phyloP scores from a whole-genome alignment of 2,113 vertebrate species.

The Osmerus mordax region DNA sequence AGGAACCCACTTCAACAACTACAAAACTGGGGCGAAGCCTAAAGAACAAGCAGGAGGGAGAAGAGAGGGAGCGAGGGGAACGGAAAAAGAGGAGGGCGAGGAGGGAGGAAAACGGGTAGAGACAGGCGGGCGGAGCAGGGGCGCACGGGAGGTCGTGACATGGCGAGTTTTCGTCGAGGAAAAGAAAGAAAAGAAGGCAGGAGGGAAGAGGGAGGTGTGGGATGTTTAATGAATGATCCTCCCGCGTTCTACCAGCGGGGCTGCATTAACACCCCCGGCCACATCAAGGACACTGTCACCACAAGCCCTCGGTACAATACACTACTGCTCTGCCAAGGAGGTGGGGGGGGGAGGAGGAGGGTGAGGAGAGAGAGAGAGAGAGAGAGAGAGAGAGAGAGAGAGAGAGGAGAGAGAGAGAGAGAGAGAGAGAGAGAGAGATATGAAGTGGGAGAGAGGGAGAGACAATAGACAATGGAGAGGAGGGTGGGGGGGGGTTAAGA shows the following conservation, averaged over 20 bases:
- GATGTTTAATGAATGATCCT: neutral
- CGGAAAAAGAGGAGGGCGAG: constrained; percentile 28
- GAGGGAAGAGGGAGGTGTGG: neutral
- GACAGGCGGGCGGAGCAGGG: too few relatives aligned
- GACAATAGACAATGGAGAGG: neutral
- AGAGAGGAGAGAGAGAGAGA: neutral
- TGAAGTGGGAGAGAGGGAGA: neutral
- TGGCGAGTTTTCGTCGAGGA: too few relatives aligned
- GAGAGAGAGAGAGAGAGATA: neutral
- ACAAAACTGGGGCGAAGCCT: constrained; percentile 65
- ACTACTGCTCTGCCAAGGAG: neutral
- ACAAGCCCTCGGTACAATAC: neutral
- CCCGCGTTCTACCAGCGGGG: neutral
- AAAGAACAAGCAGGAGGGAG: constrained; percentile 12
- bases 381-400: too few relatives aligned
- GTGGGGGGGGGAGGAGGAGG: too few relatives aligned
- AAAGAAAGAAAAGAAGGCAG: neutral
- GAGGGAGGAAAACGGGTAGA: neutral
- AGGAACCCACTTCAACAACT: constrained; percentile 58
- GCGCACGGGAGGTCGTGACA: too few relatives aligned
- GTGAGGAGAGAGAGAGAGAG: too few relatives aligned
- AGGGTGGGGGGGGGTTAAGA: neutral
- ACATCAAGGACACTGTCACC: constrained; percentile 7
- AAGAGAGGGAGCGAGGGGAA: constrained; percentile 29
- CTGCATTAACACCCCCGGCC: constrained; percentile 7